phyloP scores from a whole-genome alignment of 2,888 invertebrate species.

The Antheraea yamamai region DNA sequence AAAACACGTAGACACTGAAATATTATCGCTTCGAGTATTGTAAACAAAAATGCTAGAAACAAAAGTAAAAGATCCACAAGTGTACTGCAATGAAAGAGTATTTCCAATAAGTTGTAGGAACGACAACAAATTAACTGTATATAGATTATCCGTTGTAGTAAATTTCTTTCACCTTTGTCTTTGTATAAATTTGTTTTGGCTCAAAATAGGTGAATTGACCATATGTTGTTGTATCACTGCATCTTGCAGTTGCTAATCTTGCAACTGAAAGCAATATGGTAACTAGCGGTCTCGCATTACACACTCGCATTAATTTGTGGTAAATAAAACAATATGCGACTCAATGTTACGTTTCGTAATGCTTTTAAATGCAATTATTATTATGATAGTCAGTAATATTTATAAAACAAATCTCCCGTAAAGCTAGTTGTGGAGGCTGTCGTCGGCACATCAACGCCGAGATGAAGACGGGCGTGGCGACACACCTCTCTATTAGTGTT shows the following conservation, averaged over 20 bases:
- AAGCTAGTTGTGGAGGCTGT: slow-evolving; percentile 46
- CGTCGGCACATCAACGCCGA: slow-evolving; percentile 56
- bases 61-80: no score
- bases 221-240: neutral
- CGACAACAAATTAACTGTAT: no score
- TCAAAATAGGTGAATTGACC: neutral
- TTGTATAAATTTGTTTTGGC: no score
- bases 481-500: slow-evolving; percentile 76
- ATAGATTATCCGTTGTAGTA: no score
- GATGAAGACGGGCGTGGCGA: slow-evolving; percentile 70
- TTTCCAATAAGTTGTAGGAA: no score
- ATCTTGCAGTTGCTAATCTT: no score
- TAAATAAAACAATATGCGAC: neutral
- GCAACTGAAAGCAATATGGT: neutral
- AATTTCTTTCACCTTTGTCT: no score
- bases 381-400: slow-evolving; percentile 12
- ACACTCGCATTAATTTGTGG: neutral
- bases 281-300: neutral
- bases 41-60: no score
- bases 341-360: neutral
- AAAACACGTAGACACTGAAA: no score
- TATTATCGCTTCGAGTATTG: no score
- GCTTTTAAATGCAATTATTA: no score
- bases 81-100: no score
- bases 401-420: slow-evolving; percentile 42